Conservation (phyloP, 1,140 invertebrate species). For the Drosophila ogumai region DNA sequence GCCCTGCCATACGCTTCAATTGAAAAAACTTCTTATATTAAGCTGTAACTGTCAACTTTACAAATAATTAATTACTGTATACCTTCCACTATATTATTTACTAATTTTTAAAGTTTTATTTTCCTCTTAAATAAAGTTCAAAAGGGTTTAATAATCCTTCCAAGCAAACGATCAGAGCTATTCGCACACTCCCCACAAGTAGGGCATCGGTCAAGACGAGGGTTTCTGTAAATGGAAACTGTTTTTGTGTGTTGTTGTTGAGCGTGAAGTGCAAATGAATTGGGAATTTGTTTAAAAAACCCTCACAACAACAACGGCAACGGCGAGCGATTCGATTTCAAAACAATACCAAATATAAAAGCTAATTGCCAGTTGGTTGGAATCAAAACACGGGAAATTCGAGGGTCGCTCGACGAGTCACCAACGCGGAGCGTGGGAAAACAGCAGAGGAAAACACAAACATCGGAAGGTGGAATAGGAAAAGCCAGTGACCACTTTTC, state of each 20-base stretch:
- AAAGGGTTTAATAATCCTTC: neutral
- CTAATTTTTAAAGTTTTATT: no score
- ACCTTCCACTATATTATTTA: no score
- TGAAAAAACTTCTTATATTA: neutral
- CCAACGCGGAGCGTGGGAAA: constrained; percentile 44
- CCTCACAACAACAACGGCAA: constrained; percentile 28
- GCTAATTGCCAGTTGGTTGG: constrained; percentile 5
- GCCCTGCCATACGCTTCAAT: constrained; percentile 3
- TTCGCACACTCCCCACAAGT: constrained; percentile 5
- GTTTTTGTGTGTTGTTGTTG: constrained; percentile 79
- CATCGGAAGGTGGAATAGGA: constrained; percentile 24
- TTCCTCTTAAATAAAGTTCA: neutral
- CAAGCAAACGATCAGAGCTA: neutral
- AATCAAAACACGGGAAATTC: constrained; percentile 1
- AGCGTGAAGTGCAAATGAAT: constrained; percentile 79
- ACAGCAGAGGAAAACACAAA: constrained; percentile 35
- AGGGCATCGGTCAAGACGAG: constrained; percentile 63
- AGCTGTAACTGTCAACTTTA: no score
- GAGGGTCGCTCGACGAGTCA: constrained; percentile 1
- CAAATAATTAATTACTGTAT: no score
- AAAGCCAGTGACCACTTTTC: constrained; percentile 23
- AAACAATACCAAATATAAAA: constrained; percentile 17
- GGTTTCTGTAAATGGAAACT: constrained; percentile 76
- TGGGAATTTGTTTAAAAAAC: constrained; percentile 67
- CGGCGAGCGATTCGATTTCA: constrained; percentile 50